These are phyloP conservation scores for Willowsia nigromaculata DNA, from an alignment of 2,888 invertebrate genomes.

Conservation along the genomic window DNA sequence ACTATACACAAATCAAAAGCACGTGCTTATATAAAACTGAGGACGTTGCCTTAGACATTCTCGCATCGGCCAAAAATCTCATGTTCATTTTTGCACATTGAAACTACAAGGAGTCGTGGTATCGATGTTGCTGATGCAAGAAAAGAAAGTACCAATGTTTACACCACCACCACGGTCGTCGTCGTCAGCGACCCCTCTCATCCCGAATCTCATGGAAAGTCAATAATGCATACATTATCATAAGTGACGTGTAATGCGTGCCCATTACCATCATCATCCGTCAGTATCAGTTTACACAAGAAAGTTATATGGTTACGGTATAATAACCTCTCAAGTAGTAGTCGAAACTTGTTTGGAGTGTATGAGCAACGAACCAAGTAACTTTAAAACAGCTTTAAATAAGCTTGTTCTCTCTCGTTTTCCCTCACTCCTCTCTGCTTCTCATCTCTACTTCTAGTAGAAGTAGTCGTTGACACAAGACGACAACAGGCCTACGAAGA, in stretches of 20 bases:
- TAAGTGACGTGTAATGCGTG: constrained; percentile 59
- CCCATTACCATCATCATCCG: constrained; percentile 61
- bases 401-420: not conserved
- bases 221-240: constrained; percentile 70
- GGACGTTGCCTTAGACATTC: not conserved
- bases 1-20: not conserved
- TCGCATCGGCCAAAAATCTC: not conserved
- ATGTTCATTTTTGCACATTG: not conserved
- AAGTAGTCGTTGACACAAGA: not conserved
- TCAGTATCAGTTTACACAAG: constrained; percentile 62
- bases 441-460: not conserved
- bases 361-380: not conserved
- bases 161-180: not conserved
- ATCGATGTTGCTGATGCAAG: not conserved
- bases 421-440: not conserved
- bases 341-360: not conserved
- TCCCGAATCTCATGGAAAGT: constrained; percentile 15
- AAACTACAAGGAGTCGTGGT: not conserved
- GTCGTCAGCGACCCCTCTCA: too few relatives aligned
- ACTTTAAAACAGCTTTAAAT: constrained; percentile 41
- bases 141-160: constrained; percentile 19
- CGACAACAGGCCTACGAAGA: not conserved
- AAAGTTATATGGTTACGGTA: not conserved
- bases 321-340: not conserved
- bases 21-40: not conserved